Evolutionary conservation across 2,113 vertebrate genomes (phyloP).

Genomic region (Larimichthys crocea): DNA sequence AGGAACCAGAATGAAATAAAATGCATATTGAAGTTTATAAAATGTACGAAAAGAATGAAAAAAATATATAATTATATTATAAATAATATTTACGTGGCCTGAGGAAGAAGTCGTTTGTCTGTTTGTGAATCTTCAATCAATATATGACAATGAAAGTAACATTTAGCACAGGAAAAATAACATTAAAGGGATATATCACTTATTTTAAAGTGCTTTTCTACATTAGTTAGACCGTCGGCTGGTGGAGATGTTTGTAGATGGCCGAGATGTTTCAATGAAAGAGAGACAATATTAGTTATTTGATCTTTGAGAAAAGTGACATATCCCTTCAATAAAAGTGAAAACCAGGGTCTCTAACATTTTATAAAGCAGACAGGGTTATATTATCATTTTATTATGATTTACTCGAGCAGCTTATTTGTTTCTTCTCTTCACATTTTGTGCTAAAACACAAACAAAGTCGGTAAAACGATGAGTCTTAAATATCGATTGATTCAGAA

Average conservation of each 20-base stretch:
- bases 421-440: neutral
- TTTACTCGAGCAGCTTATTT: neutral
- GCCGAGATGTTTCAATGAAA: neutral
- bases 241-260: neutral
- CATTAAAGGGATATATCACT: slow-evolving; percentile 38
- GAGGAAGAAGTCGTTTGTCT: slow-evolving; percentile 20
- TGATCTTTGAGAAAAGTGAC: slow-evolving; percentile 28
- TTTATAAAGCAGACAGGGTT: neutral
- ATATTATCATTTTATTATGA: neutral
- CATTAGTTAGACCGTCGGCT: neutral
- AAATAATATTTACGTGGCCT: slow-evolving; percentile 12
- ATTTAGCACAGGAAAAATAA: slow-evolving; percentile 33
- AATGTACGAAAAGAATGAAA: slow-evolving; percentile 32
- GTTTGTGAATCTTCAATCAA: slow-evolving; percentile 29
- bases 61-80: neutral
- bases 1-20: slow-evolving; percentile 18
- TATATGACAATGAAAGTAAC: slow-evolving; percentile 43
- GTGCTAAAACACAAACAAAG: neutral
- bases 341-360: slow-evolving; percentile 26
- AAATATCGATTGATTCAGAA: neutral
- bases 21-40: slow-evolving; percentile 25
- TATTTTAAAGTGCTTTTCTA: neutral
- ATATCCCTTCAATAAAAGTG: slow-evolving; percentile 26
- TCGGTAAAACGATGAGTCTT: neutral
- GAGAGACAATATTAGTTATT: neutral